Conservation (phyloP, 2,797 vertebrate genomes). For the Borostomias antarcticus region DNA sequence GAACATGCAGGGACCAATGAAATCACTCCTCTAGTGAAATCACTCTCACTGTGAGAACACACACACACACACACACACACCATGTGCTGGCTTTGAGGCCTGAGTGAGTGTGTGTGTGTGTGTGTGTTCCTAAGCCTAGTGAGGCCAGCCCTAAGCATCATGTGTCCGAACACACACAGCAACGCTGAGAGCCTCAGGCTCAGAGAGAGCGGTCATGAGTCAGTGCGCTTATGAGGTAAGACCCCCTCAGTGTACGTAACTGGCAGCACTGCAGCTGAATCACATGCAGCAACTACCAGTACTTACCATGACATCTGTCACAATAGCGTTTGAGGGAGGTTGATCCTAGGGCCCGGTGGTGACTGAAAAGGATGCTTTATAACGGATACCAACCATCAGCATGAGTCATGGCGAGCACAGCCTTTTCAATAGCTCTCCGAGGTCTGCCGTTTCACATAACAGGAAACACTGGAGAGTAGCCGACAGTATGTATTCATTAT, state of each 20-base stretch:
- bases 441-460: not conserved
- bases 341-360: slow-evolving; percentile 44
- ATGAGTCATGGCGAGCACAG: not conserved
- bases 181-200: not conserved
- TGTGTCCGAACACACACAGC: not conserved
- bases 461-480: not conserved
- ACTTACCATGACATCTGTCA: slow-evolving; percentile 61
- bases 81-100: not conserved
- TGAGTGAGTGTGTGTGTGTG: slow-evolving; percentile 38
- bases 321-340: slow-evolving; percentile 60
- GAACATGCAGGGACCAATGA: slow-evolving; percentile 51
- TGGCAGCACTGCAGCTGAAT: slow-evolving; percentile 51
- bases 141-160: not conserved
- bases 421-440: not conserved
- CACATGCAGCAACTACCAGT: slow-evolving; percentile 23
- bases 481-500: too few relatives aligned
- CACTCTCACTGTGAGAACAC: not conserved
- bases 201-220: not conserved
- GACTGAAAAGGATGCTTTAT: slow-evolving; percentile 27
- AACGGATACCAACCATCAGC: slow-evolving; percentile 15
- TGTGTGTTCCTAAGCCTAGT: not conserved
- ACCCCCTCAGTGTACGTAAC: slow-evolving; percentile 42
- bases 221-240: slow-evolving; percentile 31
- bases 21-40: slow-evolving; percentile 56
- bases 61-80: not conserved